Percentiles rank a stretch among this genome's conserved stretches.
These are phyloP conservation scores for Bombus pascuorum DNA, from an alignment of 1,140 invertebrate species.

Conservation along the genomic window DNA sequence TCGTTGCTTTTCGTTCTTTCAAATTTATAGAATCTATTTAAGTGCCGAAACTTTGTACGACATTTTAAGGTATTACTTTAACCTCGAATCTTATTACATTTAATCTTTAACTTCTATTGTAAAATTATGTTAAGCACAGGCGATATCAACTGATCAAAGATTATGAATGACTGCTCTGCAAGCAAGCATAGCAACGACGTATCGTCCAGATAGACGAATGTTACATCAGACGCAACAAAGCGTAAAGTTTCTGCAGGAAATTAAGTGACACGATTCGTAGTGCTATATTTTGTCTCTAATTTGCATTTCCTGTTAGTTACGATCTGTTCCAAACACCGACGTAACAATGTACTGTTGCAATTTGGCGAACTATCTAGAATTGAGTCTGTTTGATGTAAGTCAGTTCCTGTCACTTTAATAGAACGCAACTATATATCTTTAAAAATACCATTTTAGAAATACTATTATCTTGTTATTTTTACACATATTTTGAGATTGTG, in stretches of 20 bases:
- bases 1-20: not conserved
- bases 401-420: not conserved
- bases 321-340: constrained; percentile 10
- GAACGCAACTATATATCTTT: not conserved
- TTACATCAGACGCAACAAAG: constrained; percentile 35
- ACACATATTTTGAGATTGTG: not conserved
- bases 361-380: not conserved
- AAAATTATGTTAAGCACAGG: not conserved
- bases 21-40: too few species aligned
- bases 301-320: constrained; percentile 38
- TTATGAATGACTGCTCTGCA: not conserved
- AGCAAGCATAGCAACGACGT: not conserved
- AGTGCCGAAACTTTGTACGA: too few species aligned
- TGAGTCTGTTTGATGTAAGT: not conserved
- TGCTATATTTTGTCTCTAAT: constrained; percentile 18
- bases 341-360: constrained; percentile 1
- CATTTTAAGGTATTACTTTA: not conserved
- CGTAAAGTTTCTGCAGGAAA: constrained; percentile 44
- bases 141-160: not conserved
- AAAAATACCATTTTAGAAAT: not conserved
- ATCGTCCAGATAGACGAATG: not conserved
- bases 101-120: not conserved
- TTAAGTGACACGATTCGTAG: constrained; percentile 29
- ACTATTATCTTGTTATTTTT: not conserved
- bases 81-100: not conserved